Percentiles rank a stretch among this genome's conserved stretches.
Conservation (phyloP, 1,140 invertebrate genomes). For the Zaprionus kolodkinae region DNA sequence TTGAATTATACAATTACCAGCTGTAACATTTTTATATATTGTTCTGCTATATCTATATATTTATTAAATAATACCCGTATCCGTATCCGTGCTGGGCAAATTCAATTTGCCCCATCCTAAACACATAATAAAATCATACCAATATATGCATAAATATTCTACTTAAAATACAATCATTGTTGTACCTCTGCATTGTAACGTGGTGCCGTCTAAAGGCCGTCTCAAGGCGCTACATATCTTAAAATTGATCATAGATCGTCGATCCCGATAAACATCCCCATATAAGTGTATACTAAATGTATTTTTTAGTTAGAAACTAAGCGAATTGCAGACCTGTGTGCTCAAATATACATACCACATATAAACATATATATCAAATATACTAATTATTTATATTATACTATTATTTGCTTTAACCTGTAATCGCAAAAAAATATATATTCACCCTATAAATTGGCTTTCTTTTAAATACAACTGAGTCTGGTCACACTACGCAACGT, state of each 20-base stretch:
- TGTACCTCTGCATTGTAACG: constrained; percentile 28
- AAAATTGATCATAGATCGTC: constrained; percentile 10
- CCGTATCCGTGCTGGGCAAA: constrained; percentile 17
- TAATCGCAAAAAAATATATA: constrained; percentile 15
- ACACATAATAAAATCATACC: background rate
- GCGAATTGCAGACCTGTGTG: constrained; percentile 37
- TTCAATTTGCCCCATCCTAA: constrained; percentile 31
- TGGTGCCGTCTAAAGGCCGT: constrained; percentile 35
- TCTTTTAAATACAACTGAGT: background rate
- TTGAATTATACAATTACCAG: constrained; percentile 42
- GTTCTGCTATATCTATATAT: constrained; percentile 20
- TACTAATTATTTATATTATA: constrained; percentile 32
- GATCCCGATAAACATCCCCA: constrained; percentile 17
- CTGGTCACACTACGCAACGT: constrained; percentile 4
- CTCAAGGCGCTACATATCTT: constrained; percentile 14
- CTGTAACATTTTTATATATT: constrained; percentile 28
- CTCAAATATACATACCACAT: constrained; percentile 32
- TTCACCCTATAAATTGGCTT: constrained; percentile 3
- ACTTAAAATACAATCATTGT: constrained; percentile 24
- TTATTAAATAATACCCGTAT: constrained; percentile 34
- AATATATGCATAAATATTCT: background rate
- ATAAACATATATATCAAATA: constrained; percentile 15
- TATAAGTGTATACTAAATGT: constrained; percentile 13
- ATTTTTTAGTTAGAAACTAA: constrained; percentile 16
- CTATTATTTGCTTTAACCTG: background rate